A percentile compares a stretch with the other conserved stretches of the same genome.
Evolutionary conservation across 30 jellyfish, hydroid and myxozoan genomes (phyloP).

Genomic region (Chrysaora quinquecirrha): DNA sequence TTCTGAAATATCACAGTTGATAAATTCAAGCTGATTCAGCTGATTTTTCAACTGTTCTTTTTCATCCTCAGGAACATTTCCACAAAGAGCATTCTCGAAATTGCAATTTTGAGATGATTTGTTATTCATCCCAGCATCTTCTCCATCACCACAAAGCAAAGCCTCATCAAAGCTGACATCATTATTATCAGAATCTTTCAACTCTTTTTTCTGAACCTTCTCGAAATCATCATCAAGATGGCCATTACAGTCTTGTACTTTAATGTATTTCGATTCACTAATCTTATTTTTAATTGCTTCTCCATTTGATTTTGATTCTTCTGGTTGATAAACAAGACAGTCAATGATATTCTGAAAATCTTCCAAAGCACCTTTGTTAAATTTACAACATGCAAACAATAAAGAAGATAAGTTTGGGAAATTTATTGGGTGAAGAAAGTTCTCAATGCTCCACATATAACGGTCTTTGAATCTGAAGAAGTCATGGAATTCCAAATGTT

Average conservation of each 20-base stretch:
- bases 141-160: not conserved
- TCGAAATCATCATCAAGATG: not conserved
- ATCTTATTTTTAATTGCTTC: no score
- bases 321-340: not conserved
- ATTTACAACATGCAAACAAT: not conserved
- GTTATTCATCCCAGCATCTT: not conserved
- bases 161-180: not conserved
- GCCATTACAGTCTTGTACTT: not conserved
- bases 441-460: not conserved
- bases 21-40: not conserved
- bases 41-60: not conserved
- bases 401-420: not conserved
- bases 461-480: not conserved
- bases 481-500: conserved; percentile 1
- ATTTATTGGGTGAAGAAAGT: not conserved
- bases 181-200: not conserved
- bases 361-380: not conserved
- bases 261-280: no score
- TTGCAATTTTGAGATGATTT: no score
- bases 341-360: not conserved
- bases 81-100: not conserved
- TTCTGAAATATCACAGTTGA: not conserved
- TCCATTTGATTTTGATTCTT: no score
- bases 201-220: not conserved
- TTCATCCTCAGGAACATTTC: not conserved